Base-by-base conservation (phyloP, 2,113 vertebrate genomes). In the Eurystomus gularis region DNA sequence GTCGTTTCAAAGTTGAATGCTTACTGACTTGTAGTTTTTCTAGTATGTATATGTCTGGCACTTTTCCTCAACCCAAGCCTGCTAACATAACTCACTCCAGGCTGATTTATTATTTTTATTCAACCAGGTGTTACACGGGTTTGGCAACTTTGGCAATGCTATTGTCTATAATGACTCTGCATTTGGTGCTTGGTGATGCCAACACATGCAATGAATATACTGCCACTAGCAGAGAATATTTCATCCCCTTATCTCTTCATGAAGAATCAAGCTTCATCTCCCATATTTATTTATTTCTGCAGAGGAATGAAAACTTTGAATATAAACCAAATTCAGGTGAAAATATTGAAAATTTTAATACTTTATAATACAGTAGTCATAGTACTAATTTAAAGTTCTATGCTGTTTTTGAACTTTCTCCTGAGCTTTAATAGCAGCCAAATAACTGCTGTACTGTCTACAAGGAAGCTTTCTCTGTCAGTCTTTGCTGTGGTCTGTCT, bases 31-130 rank as follows among this genome's bases (percentile, higher is more conserved):
- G 28, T 58, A 83, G 61, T 42, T 88, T 89, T 96, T 49, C 44
- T 58, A 11, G 20, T 90, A 25, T 57, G 12, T 46, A 18, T 72
- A 9, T 72, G 21, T 39, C 58, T 70, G 54, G 66, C 49, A 79
- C 33, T 23, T 86, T 91, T 89, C 61, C 81, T 91, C 77, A 84
- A 57, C 37, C 44, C 4, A 17, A 93, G 20, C 37, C 31, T 77
- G 31, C 54, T 93, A 80, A 85, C 77, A 48, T 90, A 86, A 92
- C 71, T 88, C 85, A 73, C 75, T 82, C 73, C 26, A 77, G 40
- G 29, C 33, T 94, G 94, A 93, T 95, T 89, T 94, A 89, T 91
- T 83, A 58, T 66, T 93, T 94, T 95, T 90, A 62, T 90, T 96
- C 60, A 93, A 73, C 85, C 71, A 94, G 90, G 92, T 92, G 75